phyloP scores from a whole-genome alignment of 2,888 invertebrate genomes.

The Orgyia antiqua region DNA sequence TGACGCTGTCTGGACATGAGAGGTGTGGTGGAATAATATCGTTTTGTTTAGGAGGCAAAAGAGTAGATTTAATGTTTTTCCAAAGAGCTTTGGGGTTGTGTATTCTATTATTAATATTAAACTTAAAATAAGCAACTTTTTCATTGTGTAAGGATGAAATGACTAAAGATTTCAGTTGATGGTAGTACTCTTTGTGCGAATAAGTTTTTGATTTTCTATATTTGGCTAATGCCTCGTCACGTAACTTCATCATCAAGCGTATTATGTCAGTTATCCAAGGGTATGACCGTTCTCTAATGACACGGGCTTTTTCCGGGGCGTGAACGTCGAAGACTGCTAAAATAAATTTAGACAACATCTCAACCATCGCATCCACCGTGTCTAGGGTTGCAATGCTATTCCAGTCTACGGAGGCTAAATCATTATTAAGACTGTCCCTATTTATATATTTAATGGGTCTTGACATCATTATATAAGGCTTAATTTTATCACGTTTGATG shows the following conservation, averaged over 20 bases:
- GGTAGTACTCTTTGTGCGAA: not conserved
- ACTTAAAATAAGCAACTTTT: not conserved
- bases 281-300: not conserved
- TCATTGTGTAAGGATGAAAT: not conserved
- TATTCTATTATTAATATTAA: not conserved
- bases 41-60: not conserved
- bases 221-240: not conserved
- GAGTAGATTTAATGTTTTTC: not conserved
- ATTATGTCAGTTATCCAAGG: not conserved
- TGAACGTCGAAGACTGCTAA: not conserved
- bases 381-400: not conserved
- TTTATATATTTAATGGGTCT: not conserved
- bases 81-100: not conserved
- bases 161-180: not conserved
- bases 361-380: not conserved
- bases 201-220: not conserved
- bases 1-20: not conserved
- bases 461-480: not conserved
- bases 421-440: not conserved
- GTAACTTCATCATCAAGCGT: not conserved
- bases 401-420: not conserved
- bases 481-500: not conserved
- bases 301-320: not conserved
- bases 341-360: not conserved
- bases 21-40: not conserved